These are phyloP conservation scores for Diorhabda carinulata DNA, from an alignment of 1,140 invertebrate species.

Conservation along the genomic window DNA sequence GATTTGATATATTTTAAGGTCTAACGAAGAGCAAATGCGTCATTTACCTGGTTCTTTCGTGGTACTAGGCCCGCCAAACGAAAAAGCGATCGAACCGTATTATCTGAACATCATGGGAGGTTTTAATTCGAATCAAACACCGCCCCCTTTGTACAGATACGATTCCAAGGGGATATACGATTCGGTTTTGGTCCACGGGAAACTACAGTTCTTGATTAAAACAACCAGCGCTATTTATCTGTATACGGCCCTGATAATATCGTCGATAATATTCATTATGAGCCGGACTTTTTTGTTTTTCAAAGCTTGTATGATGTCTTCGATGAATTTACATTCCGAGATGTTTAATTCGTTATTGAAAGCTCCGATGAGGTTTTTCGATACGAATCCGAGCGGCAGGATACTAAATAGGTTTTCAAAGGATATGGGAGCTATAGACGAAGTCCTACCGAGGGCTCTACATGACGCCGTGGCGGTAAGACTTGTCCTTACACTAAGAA, in stretches of 20 bases:
- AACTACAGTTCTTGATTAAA: conserved; percentile 26
- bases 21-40: too few species aligned
- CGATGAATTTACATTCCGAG: conserved; percentile 70
- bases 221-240: conserved; percentile 42
- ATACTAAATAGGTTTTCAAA: conserved; percentile 75
- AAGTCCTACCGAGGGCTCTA: conserved; percentile 71
- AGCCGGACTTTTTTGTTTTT: conserved; percentile 66
- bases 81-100: too few species aligned
- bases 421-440: conserved; percentile 79
- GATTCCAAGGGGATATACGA: conserved; percentile 21
- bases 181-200: conserved; percentile 18
- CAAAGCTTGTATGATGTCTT: conserved; percentile 70
- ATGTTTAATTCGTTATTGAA: conserved; percentile 57
- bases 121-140: too few species aligned
- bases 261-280: conserved; percentile 45
- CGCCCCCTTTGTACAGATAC: conserved; percentile 51
- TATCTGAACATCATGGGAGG: too few species aligned
- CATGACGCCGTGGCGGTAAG: conserved; percentile 59
- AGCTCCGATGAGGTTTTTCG: conserved; percentile 70
- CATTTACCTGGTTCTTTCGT: too few species aligned
- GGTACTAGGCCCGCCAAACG: too few species aligned
- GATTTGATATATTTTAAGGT: too few species aligned
- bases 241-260: conserved; percentile 44
- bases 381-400: conserved; percentile 56
- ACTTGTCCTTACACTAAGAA: conserved; percentile 21